A percentile compares a stretch with the other conserved stretches of the same genome.
Conservation (phyloP, 2,113 vertebrate genomes). For the Pomatorhinus ruficollis region DNA sequence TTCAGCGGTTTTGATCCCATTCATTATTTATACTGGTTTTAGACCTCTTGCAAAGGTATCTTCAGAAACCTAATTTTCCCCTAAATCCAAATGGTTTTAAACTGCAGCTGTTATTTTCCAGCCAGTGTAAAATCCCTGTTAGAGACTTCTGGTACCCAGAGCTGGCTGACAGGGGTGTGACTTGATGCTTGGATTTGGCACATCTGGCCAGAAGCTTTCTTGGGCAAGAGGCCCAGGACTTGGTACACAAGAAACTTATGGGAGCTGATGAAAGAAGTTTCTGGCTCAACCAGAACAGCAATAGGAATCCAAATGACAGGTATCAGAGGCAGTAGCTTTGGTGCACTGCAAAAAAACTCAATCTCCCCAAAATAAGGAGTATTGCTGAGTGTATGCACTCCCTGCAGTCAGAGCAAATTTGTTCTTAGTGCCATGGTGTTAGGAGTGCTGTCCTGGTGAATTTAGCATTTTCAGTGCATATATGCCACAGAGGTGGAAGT, state of each 20-base stretch:
- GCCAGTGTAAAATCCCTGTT: neutral
- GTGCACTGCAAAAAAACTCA: neutral
- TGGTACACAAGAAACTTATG: accelerated
- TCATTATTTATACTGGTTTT: neutral
- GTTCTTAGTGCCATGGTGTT: neutral
- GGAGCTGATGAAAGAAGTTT: neutral
- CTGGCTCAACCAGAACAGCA: neutral
- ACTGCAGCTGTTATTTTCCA: neutral
- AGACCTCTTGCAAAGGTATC: neutral
- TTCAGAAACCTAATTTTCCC: neutral
- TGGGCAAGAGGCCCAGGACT: neutral
- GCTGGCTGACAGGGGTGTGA: neutral
- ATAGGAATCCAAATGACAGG: neutral
- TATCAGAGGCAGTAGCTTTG: neutral
- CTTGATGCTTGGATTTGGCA: neutral
- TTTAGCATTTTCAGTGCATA: neutral
- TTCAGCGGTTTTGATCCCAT: neutral
- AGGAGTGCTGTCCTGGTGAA: neutral
- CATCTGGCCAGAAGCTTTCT: neutral
- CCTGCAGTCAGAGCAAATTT: neutral
- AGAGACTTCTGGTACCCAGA: neutral
- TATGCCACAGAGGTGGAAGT: neutral
- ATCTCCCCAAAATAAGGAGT: neutral
- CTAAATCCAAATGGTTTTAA: neutral
- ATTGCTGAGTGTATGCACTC: neutral